Evolutionary conservation across 2,888 invertebrate genomes (phyloP).

Genomic region (Pristionchus entomophagus): DNA sequence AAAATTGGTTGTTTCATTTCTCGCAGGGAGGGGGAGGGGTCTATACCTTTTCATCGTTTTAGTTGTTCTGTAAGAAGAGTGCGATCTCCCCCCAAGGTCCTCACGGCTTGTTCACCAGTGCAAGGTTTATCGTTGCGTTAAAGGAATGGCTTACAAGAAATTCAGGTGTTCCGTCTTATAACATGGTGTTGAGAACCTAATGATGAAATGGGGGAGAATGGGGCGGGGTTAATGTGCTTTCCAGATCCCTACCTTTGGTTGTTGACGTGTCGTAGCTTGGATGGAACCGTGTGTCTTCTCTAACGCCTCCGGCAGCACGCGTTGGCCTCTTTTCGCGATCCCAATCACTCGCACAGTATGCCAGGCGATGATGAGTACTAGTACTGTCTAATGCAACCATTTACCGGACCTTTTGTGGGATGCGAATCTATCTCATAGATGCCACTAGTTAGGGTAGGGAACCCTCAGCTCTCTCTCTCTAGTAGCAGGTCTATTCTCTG

Average conservation of each 20-base stretch:
- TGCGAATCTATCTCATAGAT: conserved; percentile 31
- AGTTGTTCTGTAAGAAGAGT: conserved; percentile 32
- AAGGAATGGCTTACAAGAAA: conserved; percentile 47
- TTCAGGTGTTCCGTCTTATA: conserved; percentile 47
- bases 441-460: conserved; percentile 11
- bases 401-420: background rate
- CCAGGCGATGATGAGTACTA: conserved; percentile 27
- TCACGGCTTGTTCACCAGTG: conserved; percentile 49
- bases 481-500: conserved; percentile 26
- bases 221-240: conserved; percentile 50
- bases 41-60: conserved; percentile 22
- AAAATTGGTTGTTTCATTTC: conserved; percentile 37
- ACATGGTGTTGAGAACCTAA: conserved; percentile 48
- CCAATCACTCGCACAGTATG: conserved; percentile 47
- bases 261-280: conserved; percentile 50
- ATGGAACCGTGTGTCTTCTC: conserved; percentile 48
- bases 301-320: conserved; percentile 48
- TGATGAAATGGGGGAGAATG: conserved; percentile 39
- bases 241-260: conserved; percentile 49
- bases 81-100: conserved; percentile 35
- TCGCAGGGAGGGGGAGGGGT: conserved; percentile 21
- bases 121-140: conserved; percentile 49
- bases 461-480: background rate
- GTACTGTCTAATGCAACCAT: conserved; percentile 32
- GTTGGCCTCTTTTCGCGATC: conserved; percentile 45